Conservation (phyloP, 2,113 vertebrate species). For the Oenanthe melanoleuca region DNA sequence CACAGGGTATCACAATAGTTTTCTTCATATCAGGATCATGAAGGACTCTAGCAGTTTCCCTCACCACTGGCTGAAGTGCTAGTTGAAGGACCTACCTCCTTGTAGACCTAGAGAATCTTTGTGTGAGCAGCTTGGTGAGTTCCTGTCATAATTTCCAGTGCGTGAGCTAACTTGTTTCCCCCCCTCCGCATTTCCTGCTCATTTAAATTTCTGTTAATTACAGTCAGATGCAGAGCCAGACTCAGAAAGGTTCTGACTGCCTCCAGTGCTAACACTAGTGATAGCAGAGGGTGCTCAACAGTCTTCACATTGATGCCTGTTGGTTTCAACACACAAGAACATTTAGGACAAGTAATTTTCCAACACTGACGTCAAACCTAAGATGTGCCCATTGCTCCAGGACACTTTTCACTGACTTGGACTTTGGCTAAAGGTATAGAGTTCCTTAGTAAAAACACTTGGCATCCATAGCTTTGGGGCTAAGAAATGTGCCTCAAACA, state of each 20-base stretch:
- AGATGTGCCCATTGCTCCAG: not conserved
- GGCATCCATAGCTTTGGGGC: constrained; percentile 15
- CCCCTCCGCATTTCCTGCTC: not conserved
- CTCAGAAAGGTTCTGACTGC: not conserved
- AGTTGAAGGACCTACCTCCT: not conserved
- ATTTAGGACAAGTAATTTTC: not conserved
- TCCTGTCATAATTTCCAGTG: not conserved
- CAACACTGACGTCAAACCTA: not conserved
- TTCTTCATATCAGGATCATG: not conserved
- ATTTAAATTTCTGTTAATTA: not conserved
- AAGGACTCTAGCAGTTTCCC: not conserved
- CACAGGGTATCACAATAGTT: not conserved
- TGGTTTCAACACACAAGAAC: not conserved
- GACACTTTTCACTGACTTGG: not conserved
- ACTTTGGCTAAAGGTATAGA: not conserved
- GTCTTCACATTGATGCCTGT: not conserved
- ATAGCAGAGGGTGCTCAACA: not conserved
- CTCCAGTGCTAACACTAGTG: not conserved
- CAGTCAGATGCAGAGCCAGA: not conserved
- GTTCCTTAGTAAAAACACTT: not conserved
- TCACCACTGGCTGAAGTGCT: not conserved
- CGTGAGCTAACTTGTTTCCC: not conserved
- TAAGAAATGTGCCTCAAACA: not conserved
- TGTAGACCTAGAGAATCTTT: not conserved
- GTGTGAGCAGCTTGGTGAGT: not conserved